Percentiles rank a stretch among this genome's conserved stretches.
These are phyloP conservation scores for Oophaga pumilio DNA, from an alignment of 2,113 vertebrate species.

Conservation along the genomic window DNA sequence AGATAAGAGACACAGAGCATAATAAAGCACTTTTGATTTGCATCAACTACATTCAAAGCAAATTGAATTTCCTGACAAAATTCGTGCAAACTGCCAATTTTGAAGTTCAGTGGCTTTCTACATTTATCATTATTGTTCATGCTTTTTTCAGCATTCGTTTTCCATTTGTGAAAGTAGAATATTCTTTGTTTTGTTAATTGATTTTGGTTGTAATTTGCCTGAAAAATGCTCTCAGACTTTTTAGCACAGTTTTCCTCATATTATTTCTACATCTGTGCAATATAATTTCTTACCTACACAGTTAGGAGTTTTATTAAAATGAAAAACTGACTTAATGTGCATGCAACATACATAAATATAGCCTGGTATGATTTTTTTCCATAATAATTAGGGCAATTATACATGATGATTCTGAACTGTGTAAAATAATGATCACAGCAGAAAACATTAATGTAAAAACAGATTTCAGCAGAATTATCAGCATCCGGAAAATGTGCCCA, in stretches of 20 bases:
- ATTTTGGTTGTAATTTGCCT: neutral
- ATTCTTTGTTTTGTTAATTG: neutral
- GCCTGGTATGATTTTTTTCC: neutral
- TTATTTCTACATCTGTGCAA: neutral
- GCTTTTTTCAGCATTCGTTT: neutral
- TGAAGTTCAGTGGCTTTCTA: too few relatives aligned
- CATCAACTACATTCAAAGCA: too few relatives aligned
- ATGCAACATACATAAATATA: neutral
- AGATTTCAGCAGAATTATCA: too few relatives aligned
- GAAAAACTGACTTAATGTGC: neutral
- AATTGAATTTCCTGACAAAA: too few relatives aligned
- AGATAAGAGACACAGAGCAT: too few relatives aligned
- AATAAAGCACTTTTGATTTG: too few relatives aligned
- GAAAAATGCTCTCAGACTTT: neutral
- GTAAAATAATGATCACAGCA: neutral
- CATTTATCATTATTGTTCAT: neutral
- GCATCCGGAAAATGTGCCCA: too few relatives aligned
- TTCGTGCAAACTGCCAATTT: too few relatives aligned
- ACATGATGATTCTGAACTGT: neutral
- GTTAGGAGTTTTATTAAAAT: neutral
- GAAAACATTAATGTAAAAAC: neutral
- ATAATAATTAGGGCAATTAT: neutral
- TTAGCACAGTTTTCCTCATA: neutral
- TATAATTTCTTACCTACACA: neutral
- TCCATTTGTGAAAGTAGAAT: neutral